A percentile compares a stretch with the other conserved stretches of the same genome.
phyloP scores from a whole-genome alignment of 2,888 invertebrate genomes.

The Diploptera punctata region DNA sequence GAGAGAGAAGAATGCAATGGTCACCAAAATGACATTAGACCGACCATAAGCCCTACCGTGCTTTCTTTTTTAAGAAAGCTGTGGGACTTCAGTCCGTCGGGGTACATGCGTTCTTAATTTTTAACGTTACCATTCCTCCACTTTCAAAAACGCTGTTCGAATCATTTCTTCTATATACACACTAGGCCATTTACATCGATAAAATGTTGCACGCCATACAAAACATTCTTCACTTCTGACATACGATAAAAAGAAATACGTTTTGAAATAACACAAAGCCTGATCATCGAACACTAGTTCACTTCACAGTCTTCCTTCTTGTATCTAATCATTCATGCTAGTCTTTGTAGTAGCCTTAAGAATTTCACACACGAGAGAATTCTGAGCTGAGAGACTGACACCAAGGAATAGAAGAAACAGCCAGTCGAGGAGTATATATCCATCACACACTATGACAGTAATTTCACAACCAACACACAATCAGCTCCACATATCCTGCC shows the following conservation, averaged over 20 bases:
- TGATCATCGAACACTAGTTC: slow-evolving; percentile 15
- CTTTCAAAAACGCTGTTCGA: background rate
- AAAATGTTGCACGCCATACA: background rate
- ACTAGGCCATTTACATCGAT: background rate
- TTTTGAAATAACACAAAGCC: background rate
- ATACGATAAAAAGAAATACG: background rate
- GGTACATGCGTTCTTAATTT: background rate
- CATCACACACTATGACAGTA: slow-evolving; percentile 32
- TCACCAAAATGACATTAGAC: slow-evolving; percentile 29
- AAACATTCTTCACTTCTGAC: background rate
- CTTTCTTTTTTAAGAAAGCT: slow-evolving; percentile 32
- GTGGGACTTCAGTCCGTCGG: slow-evolving; percentile 7
- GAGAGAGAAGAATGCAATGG: slow-evolving; percentile 21
- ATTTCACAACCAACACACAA: slow-evolving; percentile 13
- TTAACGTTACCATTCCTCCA: background rate
- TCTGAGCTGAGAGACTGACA: slow-evolving; percentile 1
- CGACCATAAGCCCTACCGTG: background rate
- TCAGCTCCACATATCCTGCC: slow-evolving; percentile 32
- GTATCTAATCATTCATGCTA: background rate
- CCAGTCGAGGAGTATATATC: slow-evolving; percentile 21
- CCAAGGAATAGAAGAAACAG: background rate
- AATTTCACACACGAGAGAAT: background rate
- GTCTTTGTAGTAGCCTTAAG: slow-evolving; percentile 3
- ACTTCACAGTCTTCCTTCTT: slow-evolving; percentile 19
- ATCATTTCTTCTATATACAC: background rate